Conservation (phyloP, 2,888 invertebrate genomes). For the Mythimna loreyi region DNA sequence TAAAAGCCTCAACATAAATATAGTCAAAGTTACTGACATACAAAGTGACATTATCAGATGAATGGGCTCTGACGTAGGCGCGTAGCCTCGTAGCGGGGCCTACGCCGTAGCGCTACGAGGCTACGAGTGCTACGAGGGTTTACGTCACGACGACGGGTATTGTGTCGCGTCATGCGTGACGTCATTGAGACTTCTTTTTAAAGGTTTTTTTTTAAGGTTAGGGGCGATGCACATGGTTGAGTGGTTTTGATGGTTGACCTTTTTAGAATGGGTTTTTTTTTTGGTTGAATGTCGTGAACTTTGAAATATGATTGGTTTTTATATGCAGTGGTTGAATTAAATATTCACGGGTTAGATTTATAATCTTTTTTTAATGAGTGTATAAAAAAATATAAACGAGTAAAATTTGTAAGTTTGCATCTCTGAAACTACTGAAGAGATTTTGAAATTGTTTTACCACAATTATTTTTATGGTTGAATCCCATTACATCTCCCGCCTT, state of each 20-base stretch:
- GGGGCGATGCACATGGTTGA: slow-evolving; percentile 26
- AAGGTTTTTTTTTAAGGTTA: slow-evolving; percentile 13
- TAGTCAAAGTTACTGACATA: slow-evolving; percentile 53
- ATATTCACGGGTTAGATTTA: neutral
- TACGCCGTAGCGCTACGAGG: slow-evolving; percentile 64
- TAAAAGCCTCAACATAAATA: slow-evolving; percentile 25
- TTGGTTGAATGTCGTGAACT: slow-evolving; percentile 23
- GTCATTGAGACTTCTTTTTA: slow-evolving; percentile 23
- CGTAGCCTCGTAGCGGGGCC: slow-evolving; percentile 62
- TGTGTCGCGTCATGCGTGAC: slow-evolving; percentile 27
- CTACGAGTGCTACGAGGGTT: slow-evolving; percentile 58
- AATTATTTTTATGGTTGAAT: too few species aligned
- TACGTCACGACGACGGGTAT: slow-evolving; percentile 44
- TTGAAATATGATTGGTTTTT: slow-evolving; percentile 26
- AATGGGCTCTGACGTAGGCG: slow-evolving; percentile 64
- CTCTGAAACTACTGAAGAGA: too few species aligned
- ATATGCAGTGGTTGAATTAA: too few species aligned
- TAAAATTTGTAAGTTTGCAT: too few species aligned
- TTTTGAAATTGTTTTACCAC: too few species aligned
- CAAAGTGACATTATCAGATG: slow-evolving; percentile 63
- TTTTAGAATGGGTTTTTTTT: slow-evolving; percentile 13
- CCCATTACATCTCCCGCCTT: too few species aligned
- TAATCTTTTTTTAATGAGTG: too few species aligned
- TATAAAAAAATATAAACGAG: too few species aligned
- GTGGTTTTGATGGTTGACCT: slow-evolving; percentile 29